Conservation (phyloP, 53 echinoderm and acorn worm genomes). For the Crossaster papposus region DNA sequence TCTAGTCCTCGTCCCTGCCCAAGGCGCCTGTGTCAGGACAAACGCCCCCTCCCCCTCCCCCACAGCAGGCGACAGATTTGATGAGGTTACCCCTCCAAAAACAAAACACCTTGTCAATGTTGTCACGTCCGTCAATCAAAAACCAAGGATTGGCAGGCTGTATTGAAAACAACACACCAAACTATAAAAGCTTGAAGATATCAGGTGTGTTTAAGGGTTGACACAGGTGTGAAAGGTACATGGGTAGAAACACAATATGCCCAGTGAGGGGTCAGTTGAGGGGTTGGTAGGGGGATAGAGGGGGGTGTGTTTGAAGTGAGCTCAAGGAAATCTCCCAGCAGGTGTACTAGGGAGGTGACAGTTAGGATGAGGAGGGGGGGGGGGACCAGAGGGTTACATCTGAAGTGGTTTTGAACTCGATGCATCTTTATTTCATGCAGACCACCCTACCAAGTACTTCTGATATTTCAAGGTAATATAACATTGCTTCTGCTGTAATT, state of each 20-base stretch:
- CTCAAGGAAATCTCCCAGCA: background rate
- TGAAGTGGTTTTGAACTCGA: no score
- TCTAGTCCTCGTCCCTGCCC: background rate
- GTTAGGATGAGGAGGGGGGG: no score
- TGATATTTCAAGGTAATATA: no score
- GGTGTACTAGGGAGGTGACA: no score
- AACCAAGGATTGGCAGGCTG: conserved; percentile 12
- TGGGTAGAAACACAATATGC: conserved; percentile 25
- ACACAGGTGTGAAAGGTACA: conserved; percentile 51
- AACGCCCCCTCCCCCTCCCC: background rate
- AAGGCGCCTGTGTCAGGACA: no score
- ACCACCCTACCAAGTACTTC: no score
- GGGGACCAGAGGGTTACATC: no score
- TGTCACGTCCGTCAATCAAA: conserved; percentile 26
- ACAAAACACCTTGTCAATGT: conserved; percentile 28
- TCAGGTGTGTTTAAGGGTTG: conserved; percentile 23
- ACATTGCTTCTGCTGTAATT: no score
- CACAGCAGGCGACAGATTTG: conserved; percentile 33
- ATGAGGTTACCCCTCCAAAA: conserved; percentile 15
- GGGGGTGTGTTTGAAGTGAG: conserved; percentile 5
- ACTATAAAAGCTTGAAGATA: background rate
- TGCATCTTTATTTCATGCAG: no score
- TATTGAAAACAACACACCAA: conserved; percentile 39
- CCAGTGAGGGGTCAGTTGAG: conserved; percentile 25
- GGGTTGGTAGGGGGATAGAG: background rate